Evolutionary conservation across 2,797 vertebrate genomes (phyloP), one percentile per base, ranked within the genome.

Genomic region (Cyclura pinguis): DNA sequence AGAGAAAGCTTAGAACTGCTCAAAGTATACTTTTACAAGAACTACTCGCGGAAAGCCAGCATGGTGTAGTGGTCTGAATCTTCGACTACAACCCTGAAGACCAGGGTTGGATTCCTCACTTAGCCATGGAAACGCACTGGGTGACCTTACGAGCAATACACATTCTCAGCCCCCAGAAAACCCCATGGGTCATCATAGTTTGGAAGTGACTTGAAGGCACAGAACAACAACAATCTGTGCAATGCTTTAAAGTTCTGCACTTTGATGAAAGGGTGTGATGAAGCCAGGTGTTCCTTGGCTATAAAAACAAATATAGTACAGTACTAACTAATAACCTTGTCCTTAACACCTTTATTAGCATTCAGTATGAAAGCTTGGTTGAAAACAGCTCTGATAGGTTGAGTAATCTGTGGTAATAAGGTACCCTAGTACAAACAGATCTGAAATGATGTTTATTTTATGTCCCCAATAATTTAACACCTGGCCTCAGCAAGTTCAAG

Each of bases 321-420:
- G 74, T 64, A 4, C 0, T 86, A 69, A 73, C 85, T 82, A 87
- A 42, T 85, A 93, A 92, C 89, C 88, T 29, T 85, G 29, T 87
- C 12, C 94, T 94, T 93, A 94, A 94, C 91, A 91, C 86, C 32
- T 69, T 4, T 92, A 88, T 94, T 92, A 93, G 91, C 93, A 93
- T 95, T 91, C 84, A 91, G 18, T 52, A 90, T 38, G 55, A 93
- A 86, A 93, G 6, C 20, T 0, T 0, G 0, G 0, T 18, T 85
- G 42, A 50, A 81, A 88, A 38, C 62, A 88, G 52, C 22, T 38
- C 59, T 55, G 50, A 38, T 55, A 82, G 50, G 67, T 35, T 72
- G 35, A 88, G 35, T 47, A 38, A 32, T 81, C n/a, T 82, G 81
- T 72, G 80, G 24, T 38, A 35, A 18, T 72, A 94, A 67, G 59